These are phyloP conservation scores for Centrocercus urophasianus DNA, from an alignment of 2,113 vertebrate genomes.

Conservation along the genomic window DNA sequence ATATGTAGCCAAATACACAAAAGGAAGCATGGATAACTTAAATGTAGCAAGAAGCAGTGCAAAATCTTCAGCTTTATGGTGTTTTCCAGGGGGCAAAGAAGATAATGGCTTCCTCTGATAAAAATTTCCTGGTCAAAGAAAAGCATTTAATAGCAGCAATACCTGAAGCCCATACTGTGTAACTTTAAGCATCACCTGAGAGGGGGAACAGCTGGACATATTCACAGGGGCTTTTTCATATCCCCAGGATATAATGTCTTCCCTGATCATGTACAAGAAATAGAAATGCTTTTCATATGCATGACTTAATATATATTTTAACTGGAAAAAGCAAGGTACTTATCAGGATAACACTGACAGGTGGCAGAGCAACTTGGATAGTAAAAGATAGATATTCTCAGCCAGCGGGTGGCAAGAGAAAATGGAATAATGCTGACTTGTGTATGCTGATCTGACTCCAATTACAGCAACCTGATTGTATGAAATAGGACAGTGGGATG, in stretches of 20 bases:
- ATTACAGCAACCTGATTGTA: neutral
- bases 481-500: neutral
- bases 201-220: neutral
- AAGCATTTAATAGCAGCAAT: slow-evolving; percentile 7
- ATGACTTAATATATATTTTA: slow-evolving; percentile 28
- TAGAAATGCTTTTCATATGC: slow-evolving; percentile 36
- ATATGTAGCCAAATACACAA: neutral
- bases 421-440: neutral
- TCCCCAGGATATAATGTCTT: neutral
- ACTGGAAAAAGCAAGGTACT: slow-evolving; percentile 16
- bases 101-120: slow-evolving; percentile 23
- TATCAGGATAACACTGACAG: slow-evolving; percentile 35
- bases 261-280: slow-evolving; percentile 37
- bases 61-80: neutral
- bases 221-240: slow-evolving; percentile 11
- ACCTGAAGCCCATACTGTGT: slow-evolving; percentile 6
- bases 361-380: slow-evolving; percentile 20
- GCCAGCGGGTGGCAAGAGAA: slow-evolving; percentile 4
- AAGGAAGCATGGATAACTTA: neutral
- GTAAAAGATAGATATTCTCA: neutral
- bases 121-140: neutral
- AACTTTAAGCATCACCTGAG: slow-evolving; percentile 26
- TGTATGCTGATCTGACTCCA: neutral
- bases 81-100: neutral
- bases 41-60: neutral